Conservation (phyloP, 1,140 invertebrate species). For the Leptonema lineaticorne region DNA sequence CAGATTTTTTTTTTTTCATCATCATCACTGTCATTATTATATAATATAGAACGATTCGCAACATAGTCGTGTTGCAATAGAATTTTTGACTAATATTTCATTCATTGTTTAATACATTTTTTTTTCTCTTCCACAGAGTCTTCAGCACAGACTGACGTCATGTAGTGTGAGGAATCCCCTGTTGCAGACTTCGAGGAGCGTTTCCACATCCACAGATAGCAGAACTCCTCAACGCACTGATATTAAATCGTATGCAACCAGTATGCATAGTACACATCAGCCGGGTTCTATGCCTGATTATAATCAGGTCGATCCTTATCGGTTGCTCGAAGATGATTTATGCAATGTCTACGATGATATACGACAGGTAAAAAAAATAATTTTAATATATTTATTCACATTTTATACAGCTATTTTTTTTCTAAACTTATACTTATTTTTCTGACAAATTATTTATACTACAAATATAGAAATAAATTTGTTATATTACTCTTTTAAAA, state of each 20-base stretch:
- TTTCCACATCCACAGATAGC: conserved; percentile 11
- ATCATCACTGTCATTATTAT: no score
- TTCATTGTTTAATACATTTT: background rate
- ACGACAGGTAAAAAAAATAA: conserved; percentile 63
- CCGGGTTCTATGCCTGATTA: conserved; percentile 73
- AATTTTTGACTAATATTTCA: background rate
- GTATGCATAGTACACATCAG: conserved; percentile 60
- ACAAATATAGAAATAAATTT: no score
- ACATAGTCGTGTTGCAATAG: background rate
- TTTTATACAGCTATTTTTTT: background rate
- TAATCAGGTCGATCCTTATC: conserved; percentile 78
- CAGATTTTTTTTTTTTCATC: no score
- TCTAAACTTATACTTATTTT: no score
- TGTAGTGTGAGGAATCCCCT: conserved; percentile 5
- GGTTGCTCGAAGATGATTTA: conserved; percentile 80
- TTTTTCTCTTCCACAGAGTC: conserved; percentile 26
- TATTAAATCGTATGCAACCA: conserved; percentile 48
- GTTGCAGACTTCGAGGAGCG: background rate
- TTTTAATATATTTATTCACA: background rate
- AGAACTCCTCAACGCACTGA: conserved; percentile 44
- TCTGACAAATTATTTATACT: no score
- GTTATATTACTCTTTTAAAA: background rate
- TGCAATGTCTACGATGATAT: conserved; percentile 81
- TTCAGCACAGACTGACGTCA: conserved; percentile 10
- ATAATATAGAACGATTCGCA: background rate